phyloP scores from a whole-genome alignment of 2,113 vertebrate genomes.

The Gopherus evgoodei region DNA sequence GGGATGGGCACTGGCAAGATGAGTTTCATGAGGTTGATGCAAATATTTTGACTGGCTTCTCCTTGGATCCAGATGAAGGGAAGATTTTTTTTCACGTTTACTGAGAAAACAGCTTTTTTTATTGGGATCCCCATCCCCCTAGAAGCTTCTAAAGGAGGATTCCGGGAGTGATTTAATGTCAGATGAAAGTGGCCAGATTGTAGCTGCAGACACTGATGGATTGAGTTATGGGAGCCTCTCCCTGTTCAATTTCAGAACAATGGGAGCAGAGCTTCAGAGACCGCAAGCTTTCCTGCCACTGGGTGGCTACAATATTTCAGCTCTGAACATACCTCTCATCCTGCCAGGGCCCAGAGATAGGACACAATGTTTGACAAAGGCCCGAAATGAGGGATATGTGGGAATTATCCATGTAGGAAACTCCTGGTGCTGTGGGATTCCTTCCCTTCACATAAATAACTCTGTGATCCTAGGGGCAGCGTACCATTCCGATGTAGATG shows the following conservation, averaged over 20 bases:
- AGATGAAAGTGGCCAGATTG: constrained; percentile 56
- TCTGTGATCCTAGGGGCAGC: background rate
- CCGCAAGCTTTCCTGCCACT: background rate
- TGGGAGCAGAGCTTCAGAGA: background rate
- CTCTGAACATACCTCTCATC: background rate
- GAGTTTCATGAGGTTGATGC: background rate
- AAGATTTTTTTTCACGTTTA: constrained; percentile 69
- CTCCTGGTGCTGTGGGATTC: background rate
- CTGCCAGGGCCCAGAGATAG: background rate
- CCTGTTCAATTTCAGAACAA: background rate
- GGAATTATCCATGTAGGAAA: background rate
- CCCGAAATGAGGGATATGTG: background rate
- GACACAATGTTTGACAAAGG: background rate
- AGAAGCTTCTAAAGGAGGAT: constrained; percentile 45
- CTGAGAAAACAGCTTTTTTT: constrained; percentile 53
- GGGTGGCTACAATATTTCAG: background rate
- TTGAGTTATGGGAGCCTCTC: background rate
- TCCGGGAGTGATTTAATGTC: constrained; percentile 57
- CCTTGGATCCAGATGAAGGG: constrained; percentile 45
- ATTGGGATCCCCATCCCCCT: background rate
- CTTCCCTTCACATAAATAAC: background rate
- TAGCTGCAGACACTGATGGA: background rate
- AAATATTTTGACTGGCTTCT: constrained; percentile 56
- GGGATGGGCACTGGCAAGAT: background rate
- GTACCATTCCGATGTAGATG: background rate